phyloP scores from a whole-genome alignment of 1,140 invertebrate genomes.

The Hylaeus anthracinus region DNA sequence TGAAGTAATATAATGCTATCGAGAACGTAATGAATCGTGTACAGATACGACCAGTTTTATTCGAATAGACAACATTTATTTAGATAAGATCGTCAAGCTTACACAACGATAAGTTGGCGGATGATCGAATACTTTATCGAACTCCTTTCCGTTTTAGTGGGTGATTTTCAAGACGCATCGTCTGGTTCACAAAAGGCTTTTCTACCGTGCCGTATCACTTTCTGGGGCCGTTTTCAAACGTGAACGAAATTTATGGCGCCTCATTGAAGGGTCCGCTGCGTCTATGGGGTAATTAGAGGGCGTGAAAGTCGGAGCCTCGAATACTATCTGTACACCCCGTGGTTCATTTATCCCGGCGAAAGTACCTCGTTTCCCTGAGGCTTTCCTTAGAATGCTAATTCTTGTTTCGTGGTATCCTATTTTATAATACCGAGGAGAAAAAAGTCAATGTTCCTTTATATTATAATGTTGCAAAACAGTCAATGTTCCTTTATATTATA shows the following conservation, averaged over 20 bases:
- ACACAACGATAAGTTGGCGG: not conserved
- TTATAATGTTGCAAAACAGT: no score
- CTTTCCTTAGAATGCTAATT: slow-evolving; percentile 7
- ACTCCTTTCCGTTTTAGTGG: slow-evolving; percentile 1
- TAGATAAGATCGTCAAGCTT: slow-evolving; percentile 12
- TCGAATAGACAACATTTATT: slow-evolving; percentile 14
- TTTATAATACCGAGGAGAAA: not conserved
- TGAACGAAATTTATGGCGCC: slow-evolving; percentile 75
- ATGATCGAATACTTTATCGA: slow-evolving; percentile 27
- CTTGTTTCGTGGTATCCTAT: not conserved
- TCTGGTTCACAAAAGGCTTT: slow-evolving; percentile 9
- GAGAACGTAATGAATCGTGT: slow-evolving; percentile 14
- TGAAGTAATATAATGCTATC: slow-evolving; percentile 36
- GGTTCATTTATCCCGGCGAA: slow-evolving; percentile 41
- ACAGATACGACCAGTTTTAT: not conserved
- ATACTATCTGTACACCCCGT: slow-evolving; percentile 70
- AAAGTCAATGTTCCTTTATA: not conserved
- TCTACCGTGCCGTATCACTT: slow-evolving; percentile 52
- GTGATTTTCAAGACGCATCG: slow-evolving; percentile 22
- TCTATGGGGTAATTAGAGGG: slow-evolving; percentile 81
- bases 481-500: no score
- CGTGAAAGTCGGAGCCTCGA: slow-evolving; percentile 67
- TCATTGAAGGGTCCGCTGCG: slow-evolving; percentile 72
- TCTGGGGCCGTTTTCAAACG: slow-evolving; percentile 72
- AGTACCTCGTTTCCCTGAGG: slow-evolving; percentile 29